Percentiles rank a stretch among this genome's conserved stretches.
phyloP scores from a whole-genome alignment of 2,113 vertebrate genomes.

The Axis porcinus region DNA sequence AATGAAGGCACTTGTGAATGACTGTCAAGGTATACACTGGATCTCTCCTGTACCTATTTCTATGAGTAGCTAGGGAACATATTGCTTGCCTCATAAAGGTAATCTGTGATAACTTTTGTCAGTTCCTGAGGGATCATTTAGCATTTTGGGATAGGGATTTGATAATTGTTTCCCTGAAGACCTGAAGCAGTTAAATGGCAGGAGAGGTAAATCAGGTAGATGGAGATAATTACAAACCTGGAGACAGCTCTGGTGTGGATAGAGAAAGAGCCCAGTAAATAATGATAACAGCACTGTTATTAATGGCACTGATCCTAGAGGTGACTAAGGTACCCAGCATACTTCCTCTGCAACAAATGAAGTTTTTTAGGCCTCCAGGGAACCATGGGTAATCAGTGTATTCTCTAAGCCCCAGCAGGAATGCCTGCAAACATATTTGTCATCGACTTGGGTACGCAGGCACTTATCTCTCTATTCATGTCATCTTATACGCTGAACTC shows the following conservation, averaged over 20 bases:
- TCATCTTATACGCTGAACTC: constrained; percentile 30
- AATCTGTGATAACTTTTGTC: constrained; percentile 25
- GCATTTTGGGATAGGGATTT: constrained; percentile 25
- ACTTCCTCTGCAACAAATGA: not conserved
- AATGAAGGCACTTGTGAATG: not conserved
- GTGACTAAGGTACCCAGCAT: not conserved
- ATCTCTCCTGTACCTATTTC: not conserved
- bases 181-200: constrained; percentile 38
- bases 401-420: not conserved
- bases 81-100: not conserved
- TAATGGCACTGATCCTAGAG: not conserved
- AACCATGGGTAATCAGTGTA: not conserved
- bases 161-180: constrained; percentile 54
- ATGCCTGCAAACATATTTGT: not conserved
- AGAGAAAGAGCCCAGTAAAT: not conserved
- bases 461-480: constrained; percentile 48
- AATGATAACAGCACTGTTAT: not conserved
- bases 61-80: not conserved
- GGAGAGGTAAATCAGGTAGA: not conserved
- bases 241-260: not conserved
- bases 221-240: constrained; percentile 15
- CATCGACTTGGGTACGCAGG: not conserved
- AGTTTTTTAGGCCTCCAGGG: not conserved
- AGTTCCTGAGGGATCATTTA: constrained; percentile 8
- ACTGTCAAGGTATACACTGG: not conserved